Conservation (phyloP, 92 coral and sea anemone genomes). For the Umimayanthus kanabou region DNA sequence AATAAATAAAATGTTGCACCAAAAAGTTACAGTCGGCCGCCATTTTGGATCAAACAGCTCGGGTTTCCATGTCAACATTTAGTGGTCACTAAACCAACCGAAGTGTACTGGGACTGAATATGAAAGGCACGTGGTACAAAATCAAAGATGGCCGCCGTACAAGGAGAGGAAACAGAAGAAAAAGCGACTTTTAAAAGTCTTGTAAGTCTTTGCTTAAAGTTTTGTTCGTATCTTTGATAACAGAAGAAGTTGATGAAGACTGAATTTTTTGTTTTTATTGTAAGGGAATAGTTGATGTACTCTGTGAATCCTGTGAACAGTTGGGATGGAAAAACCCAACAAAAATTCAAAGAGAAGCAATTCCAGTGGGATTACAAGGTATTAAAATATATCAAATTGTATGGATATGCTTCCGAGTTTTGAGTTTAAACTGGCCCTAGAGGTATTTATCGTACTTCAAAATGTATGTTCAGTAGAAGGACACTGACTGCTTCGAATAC, state of each 20-base stretch:
- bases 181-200: constrained; percentile 77
- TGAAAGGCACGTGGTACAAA: constrained; percentile 41
- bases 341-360: constrained; percentile 86
- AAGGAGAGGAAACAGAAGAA: constrained; percentile 38
- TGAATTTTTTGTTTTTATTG: neutral
- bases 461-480: neutral
- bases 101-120: constrained; percentile 27
- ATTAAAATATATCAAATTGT: neutral
- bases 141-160: constrained; percentile 73
- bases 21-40: constrained; percentile 35
- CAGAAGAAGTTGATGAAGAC: neutral
- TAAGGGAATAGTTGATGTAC: constrained; percentile 88
- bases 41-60: constrained; percentile 54
- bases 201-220: constrained; percentile 47
- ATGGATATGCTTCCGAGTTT: neutral
- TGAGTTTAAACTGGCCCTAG: neutral
- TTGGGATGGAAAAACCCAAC: constrained; percentile 95
- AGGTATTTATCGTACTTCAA: no score
- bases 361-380: constrained; percentile 96
- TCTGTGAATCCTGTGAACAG: constrained; percentile 93
- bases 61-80: constrained; percentile 62
- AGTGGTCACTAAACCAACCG: constrained; percentile 37
- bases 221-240: neutral
- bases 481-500: neutral
- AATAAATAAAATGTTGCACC: constrained; percentile 14